Base-by-base conservation (phyloP, 1,140 invertebrate genomes). In the Hetaerina americana region DNA sequence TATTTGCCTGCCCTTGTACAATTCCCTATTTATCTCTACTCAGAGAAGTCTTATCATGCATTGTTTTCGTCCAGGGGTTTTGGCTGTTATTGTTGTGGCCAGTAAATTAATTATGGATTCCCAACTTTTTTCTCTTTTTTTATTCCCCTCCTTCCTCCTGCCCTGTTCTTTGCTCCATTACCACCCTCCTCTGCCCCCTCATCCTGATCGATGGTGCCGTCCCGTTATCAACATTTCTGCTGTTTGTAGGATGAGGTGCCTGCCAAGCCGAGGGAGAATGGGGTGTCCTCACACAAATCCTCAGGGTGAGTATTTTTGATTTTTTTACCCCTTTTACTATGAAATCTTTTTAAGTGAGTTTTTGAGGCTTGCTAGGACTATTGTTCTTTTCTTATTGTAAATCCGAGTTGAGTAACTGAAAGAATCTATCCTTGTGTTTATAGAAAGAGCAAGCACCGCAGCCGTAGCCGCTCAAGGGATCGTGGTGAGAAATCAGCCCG, bases 401-500 rank as follows among this genome's bases (percentile, higher is more conserved):
- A n/a, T n/a, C n/a, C n/a, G n/a, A n/a, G n/a, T n/a, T n/a, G n/a
- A n/a, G n/a, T n/a, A n/a, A n/a, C n/a, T n/a, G n/a, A n/a, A n/a
- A n/a, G n/a, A n/a, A n/a, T n/a, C n/a, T n/a, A n/a, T n/a, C n/a
- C n/a, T 68, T 68, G n/a, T 26, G 28, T 25, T 73, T 70, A 72
- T 76, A 83, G 81, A 73, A 84, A 82, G 74, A 82, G 76, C 75
- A 83, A 81, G 74, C 81, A 82, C 73, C 81, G 82, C 5, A 83
- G 83, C 27, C 79, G 83, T 66, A 81, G 81, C 26, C 79, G 83
- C 71, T 83, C 81, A 28, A 79, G 79, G 70, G 82, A 82, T 15
- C 77, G 80, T 29, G 40, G 80, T 81, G 27, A 79, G 73, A 49
- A 66, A 69, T 29, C 72, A 12, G 26, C 18, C 6, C 25, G 29